Conservation (phyloP, 2,113 vertebrate genomes). For the Apistogramma diplotaenia region DNA sequence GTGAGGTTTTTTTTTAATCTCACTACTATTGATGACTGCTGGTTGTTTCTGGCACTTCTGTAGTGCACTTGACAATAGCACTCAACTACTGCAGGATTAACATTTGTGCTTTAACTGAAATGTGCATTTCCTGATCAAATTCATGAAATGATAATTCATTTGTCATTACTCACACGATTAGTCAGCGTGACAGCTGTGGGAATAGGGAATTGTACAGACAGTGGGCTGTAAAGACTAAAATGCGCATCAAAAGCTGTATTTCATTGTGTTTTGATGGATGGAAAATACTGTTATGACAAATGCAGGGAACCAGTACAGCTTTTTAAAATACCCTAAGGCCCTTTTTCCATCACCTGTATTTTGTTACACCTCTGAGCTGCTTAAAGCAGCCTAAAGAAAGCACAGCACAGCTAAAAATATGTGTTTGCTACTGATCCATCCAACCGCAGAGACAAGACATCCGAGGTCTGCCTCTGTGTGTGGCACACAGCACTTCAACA, state of each 20-base stretch:
- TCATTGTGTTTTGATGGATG: neutral
- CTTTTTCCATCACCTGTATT: slow-evolving; percentile 13
- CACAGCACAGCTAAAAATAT: slow-evolving; percentile 29
- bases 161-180: neutral
- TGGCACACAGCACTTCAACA: slow-evolving; percentile 11
- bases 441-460: slow-evolving; percentile 7
- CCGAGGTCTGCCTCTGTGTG: slow-evolving; percentile 16
- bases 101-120: neutral
- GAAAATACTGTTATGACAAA: neutral
- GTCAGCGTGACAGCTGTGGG: neutral
- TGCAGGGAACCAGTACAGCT: neutral
- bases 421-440: slow-evolving; percentile 27
- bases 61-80: neutral
- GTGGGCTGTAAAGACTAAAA: slow-evolving; percentile 1
- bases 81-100: neutral
- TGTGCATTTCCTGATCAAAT: neutral
- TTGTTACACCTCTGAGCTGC: slow-evolving; percentile 25
- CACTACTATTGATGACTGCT: neutral
- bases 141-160: slow-evolving; percentile 11
- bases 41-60: neutral
- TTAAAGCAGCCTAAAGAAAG: slow-evolving; percentile 13
- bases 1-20: neutral
- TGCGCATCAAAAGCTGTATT: neutral
- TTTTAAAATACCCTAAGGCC: slow-evolving; percentile 11
- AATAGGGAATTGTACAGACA: neutral